Evolutionary conservation across 1,140 invertebrate genomes (phyloP).

Genomic region (Contarinia nasturtii): DNA sequence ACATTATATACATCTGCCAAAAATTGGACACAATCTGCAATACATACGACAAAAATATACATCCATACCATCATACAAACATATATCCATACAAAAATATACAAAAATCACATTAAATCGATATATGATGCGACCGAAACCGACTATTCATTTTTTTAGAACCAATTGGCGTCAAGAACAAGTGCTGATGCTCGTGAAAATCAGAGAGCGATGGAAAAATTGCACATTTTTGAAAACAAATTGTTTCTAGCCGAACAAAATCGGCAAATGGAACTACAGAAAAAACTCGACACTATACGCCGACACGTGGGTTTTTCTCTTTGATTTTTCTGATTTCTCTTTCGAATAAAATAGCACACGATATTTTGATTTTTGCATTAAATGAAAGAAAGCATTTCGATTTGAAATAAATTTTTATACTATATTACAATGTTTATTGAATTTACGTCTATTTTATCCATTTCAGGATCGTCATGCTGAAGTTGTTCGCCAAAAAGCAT

Average conservation of each 20-base stretch:
- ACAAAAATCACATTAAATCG: not conserved
- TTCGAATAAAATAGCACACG: not conserved
- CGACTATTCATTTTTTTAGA: conserved; percentile 30
- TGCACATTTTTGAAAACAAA: conserved; percentile 50
- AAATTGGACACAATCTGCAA: not conserved
- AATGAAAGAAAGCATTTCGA: too few species aligned
- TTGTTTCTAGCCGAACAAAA: conserved; percentile 54
- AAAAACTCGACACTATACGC: conserved; percentile 57
- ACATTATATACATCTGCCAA: not conserved
- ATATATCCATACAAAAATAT: not conserved
- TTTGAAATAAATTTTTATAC: too few species aligned
- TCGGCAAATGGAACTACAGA: conserved; percentile 57
- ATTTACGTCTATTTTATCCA: too few species aligned
- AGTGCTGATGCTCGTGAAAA: conserved; percentile 33
- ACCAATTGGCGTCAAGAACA: conserved; percentile 47
- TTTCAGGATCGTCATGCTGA: too few species aligned
- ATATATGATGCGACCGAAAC: not conserved
- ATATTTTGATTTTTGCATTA: too few species aligned
- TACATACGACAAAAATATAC: not conserved
- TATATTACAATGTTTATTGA: too few species aligned
- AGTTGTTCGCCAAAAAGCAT: too few species aligned
- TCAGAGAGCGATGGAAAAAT: conserved; percentile 41
- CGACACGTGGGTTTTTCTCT: conserved; percentile 41
- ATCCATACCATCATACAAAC: not conserved
- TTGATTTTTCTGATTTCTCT: conserved; percentile 2